phyloP scores from a whole-genome alignment of 1,140 invertebrate species.

The Trypoxylus dichotomus region DNA sequence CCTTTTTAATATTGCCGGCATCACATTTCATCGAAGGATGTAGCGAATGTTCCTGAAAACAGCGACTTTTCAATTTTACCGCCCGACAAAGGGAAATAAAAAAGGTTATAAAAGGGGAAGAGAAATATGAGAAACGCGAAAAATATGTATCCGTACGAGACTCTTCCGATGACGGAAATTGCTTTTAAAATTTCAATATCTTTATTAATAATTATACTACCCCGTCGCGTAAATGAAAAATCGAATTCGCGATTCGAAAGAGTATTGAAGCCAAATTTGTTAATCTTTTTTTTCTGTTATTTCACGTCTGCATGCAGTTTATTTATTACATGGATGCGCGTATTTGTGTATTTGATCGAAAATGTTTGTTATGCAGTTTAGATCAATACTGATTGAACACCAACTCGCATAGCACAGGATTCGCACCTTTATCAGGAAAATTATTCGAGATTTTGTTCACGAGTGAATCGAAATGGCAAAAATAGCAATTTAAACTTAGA shows the following conservation, averaged over 20 bases:
- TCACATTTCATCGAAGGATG: not conserved
- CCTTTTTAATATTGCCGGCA: conserved; percentile 7
- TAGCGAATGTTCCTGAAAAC: not conserved
- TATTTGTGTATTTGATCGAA: too few species aligned
- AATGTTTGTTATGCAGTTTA: too few species aligned
- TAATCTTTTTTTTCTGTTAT: too few species aligned
- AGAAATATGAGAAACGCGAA: not conserved
- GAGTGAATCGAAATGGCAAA: too few species aligned
- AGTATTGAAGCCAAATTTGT: too few species aligned
- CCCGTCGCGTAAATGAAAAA: not conserved
- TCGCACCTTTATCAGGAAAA: too few species aligned
- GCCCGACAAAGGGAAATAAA: conserved; percentile 16
- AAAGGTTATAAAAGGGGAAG: not conserved
- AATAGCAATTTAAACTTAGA: too few species aligned
- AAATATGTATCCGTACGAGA: not conserved
- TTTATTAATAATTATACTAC: not conserved
- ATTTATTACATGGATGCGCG: too few species aligned
- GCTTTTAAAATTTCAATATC: conserved; percentile 1
- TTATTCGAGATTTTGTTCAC: too few species aligned
- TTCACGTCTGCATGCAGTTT: too few species aligned
- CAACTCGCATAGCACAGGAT: too few species aligned
- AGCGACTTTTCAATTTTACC: conserved; percentile 19
- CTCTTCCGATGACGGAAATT: conserved; percentile 13
- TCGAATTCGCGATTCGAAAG: not conserved
- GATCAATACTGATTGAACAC: too few species aligned